Conservation (phyloP, 2,113 vertebrate genomes). For the Sebastes schlegelii region DNA sequence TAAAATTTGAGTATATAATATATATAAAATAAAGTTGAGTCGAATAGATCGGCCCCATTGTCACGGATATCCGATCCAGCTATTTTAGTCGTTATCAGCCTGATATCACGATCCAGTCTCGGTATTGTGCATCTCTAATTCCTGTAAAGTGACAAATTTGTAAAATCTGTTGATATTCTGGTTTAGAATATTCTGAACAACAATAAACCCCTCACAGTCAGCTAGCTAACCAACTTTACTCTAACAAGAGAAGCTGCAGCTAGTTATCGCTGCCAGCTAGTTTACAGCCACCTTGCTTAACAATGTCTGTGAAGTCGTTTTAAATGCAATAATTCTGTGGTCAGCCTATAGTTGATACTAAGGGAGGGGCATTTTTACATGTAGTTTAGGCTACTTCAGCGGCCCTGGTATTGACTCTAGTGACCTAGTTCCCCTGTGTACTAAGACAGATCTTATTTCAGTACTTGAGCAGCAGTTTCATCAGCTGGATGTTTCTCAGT, state of each 20-base stretch:
- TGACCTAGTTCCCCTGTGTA: slow-evolving; percentile 6
- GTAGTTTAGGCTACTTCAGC: neutral
- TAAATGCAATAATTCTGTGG: neutral
- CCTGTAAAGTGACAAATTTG: neutral
- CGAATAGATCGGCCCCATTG: too few species aligned
- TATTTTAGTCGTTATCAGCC: too few species aligned
- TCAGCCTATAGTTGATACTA: rapidly evolving
- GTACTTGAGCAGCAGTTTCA: slow-evolving; percentile 43
- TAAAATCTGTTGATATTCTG: too few species aligned
- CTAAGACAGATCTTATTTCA: slow-evolving; percentile 19
- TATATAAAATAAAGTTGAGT: too few species aligned
- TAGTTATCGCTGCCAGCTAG: neutral
- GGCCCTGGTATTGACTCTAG: neutral
- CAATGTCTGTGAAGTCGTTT: neutral
- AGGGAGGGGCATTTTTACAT: neutral
- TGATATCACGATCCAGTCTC: too few species aligned
- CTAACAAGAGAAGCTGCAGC: neutral
- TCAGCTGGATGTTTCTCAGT: slow-evolving; percentile 36
- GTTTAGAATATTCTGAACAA: slow-evolving; percentile 29
- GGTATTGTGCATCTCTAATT: neutral
- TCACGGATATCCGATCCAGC: too few species aligned
- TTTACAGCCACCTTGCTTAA: neutral
- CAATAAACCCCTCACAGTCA: neutral
- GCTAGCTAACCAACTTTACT: neutral
- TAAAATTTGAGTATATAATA: too few species aligned